Base-by-base conservation (phyloP, 2,888 invertebrate genomes). In the Miltochrista miniata region DNA sequence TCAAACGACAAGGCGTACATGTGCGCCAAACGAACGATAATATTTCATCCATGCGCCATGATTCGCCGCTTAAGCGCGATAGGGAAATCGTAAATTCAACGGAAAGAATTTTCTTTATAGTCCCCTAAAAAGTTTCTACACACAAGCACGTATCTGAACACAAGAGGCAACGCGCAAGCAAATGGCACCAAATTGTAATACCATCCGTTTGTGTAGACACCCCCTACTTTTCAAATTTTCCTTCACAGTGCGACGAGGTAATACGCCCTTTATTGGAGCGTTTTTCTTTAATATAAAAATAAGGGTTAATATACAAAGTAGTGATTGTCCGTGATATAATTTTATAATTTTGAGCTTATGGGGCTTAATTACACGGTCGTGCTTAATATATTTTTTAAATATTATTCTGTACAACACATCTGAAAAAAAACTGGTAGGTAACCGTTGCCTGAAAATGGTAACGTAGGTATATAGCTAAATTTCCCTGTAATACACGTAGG, bases 11-110 rank as follows among this genome's bases (percentile, higher is more conserved):
- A 58, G 65, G 64, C 59, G 58, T 59, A 63, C 75, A 81, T 77
- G 79, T 76, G 76, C 74, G 71, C 44, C 72, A 74, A 71, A 70
- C 75, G 75, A 69, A 74, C 80, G 77, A 85, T 81, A 84, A 84
- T 86, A 87, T 85, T 83, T 86, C 83, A 85, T 81, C 76, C 80
- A 72, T 73, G 76, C 79, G 83, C 80, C 83, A 87, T 86, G 84
- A 87, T 88, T 86, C 76, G 82, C 80, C 85, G 82, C 83, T 87
- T 87, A 85, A 84, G 80, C 81, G 76, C 86, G 85, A 87, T 87
- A 87, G 85, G 80, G 81, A 87, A 87, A 87, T 87, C 87, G 83
- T 86, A 86, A 87, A 88, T 87, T 85, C 79, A 76, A 79, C 71
- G 76, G 68, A 81, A 83, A 79, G 83, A 87, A 83, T 83, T 86